phyloP scores from a whole-genome alignment of 2,888 invertebrate species.

The Caenorhabditis afra region DNA sequence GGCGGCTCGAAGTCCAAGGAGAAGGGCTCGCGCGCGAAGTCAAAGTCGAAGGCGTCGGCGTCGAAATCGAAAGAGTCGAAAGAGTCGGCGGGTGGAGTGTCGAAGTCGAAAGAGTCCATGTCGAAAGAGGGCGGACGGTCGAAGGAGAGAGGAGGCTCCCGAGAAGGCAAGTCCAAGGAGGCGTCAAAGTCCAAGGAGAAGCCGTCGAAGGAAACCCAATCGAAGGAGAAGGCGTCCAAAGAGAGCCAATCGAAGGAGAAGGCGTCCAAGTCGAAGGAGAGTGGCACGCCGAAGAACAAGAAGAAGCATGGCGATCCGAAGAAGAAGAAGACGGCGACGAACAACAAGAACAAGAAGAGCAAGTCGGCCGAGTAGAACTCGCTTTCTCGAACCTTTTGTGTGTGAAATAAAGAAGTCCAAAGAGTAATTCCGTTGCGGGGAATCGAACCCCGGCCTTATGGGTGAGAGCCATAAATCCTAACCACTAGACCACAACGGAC shows the following conservation, averaged over 20 bases:
- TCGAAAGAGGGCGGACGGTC: background rate
- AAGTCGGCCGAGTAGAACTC: no score
- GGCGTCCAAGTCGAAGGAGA: no score
- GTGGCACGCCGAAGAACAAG: no score
- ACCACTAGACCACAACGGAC: conserved; percentile 71
- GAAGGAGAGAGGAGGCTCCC: no score
- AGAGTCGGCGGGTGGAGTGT: background rate
- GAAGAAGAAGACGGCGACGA: no score
- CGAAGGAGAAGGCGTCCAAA: background rate
- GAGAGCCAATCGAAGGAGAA: no score
- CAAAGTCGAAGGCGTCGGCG: background rate
- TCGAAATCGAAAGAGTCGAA: conserved; percentile 7
- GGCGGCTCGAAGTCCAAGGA: background rate
- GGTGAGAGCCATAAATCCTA: conserved; percentile 72
- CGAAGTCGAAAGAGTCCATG: background rate
- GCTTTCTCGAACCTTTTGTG: no score
- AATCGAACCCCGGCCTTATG: conserved; percentile 70
- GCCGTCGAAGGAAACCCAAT: background rate
- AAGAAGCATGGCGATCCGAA: no score
- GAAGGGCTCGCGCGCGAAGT: conserved; percentile 1
- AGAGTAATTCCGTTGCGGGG: conserved; percentile 44
- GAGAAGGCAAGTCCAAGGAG: background rate
- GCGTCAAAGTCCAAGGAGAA: background rate
- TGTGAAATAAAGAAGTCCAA: background rate
- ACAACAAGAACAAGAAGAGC: no score